Conservation (phyloP, 2,113 vertebrate species). For the Argyrosomus japonicus region DNA sequence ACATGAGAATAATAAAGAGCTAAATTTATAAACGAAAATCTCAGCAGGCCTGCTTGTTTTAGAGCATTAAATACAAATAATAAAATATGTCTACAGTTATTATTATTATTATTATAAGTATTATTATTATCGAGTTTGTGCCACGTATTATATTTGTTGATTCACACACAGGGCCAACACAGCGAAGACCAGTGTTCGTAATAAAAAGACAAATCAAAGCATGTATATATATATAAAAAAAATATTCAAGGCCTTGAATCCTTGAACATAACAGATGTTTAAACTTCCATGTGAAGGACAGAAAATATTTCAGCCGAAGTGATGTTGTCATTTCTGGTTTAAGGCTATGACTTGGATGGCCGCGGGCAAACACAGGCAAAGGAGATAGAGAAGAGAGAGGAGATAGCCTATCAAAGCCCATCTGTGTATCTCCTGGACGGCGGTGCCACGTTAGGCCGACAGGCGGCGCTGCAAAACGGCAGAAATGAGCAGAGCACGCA, state of each 20-base stretch:
- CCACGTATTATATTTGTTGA: slow-evolving; percentile 4
- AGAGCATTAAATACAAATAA: background rate
- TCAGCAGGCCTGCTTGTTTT: background rate
- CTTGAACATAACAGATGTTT: slow-evolving; percentile 19
- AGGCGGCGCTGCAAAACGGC: slow-evolving; percentile 82
- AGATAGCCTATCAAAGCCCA: slow-evolving; percentile 57
- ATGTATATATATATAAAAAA: background rate
- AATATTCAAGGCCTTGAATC: slow-evolving; percentile 16
- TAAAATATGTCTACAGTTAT: background rate
- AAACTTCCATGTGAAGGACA: slow-evolving; percentile 40
- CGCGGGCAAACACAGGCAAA: slow-evolving; percentile 64
- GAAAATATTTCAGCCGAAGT: slow-evolving; percentile 54
- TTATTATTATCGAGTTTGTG: slow-evolving; percentile 3
- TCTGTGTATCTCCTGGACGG: slow-evolving; percentile 12
- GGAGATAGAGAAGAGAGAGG: slow-evolving; percentile 39
- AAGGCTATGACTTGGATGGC: slow-evolving; percentile 69
- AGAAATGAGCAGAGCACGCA: slow-evolving; percentile 38
- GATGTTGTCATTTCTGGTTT: slow-evolving; percentile 76
- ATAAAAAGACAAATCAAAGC: background rate
- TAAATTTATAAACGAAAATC: slow-evolving; percentile 7
- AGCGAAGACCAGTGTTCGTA: background rate
- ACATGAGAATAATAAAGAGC: background rate
- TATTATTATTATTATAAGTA: background rate
- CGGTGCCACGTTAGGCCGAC: slow-evolving; percentile 63
- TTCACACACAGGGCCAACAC: background rate